Evolutionary conservation across 2,797 vertebrate species (phyloP), one percentile per base, ranked within the genome.

Genomic region (Saxicola maurus): DNA sequence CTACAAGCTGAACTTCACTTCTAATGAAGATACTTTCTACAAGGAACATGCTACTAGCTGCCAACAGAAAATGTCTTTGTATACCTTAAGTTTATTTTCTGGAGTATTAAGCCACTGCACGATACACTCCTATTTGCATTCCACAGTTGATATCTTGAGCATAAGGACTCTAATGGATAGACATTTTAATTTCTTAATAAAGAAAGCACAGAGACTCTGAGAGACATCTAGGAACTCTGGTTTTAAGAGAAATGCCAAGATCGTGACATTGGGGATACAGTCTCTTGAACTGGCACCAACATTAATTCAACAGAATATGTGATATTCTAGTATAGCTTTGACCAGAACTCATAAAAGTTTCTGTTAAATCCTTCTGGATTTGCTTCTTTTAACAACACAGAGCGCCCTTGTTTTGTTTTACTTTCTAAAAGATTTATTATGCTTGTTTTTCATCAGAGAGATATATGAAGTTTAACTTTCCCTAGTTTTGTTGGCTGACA

Each of bases 401-500:
- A 66, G 79, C 0, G 1, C 31, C 73, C 38, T 91, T 92, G 90
- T 90, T 95, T 95, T 94, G 86, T 92, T 95, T 92, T 81, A 87
- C 89, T 91, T 87, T 85, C 90, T 91, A 5, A 90, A 95, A 92
- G 65, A 93, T 89, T 93, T 91, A 89, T 78, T 85, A 42, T 76
- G 79, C 82, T 92, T 92, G 73, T 68, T 95, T 94, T 92, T 89
- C 87, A 87, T 89, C 88, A 89, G 84, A 90, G 86, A 89, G 89
- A 91, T 85, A 89, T 23, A 46, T 65, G 91, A 91, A 95, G 62
- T 88, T 94, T 77, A 88, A 90, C 88, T 91, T 94, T 83, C 86
- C 79, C 73, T 85, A 75, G 83, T 84, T 95, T 93, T 89, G 80
- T 90, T 94, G 94, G 90, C 90, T 93, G 87, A 90, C 86, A 92